These are phyloP conservation scores for Ceyx margarethae DNA, from an alignment of 2,113 vertebrate species.

Conservation along the genomic window DNA sequence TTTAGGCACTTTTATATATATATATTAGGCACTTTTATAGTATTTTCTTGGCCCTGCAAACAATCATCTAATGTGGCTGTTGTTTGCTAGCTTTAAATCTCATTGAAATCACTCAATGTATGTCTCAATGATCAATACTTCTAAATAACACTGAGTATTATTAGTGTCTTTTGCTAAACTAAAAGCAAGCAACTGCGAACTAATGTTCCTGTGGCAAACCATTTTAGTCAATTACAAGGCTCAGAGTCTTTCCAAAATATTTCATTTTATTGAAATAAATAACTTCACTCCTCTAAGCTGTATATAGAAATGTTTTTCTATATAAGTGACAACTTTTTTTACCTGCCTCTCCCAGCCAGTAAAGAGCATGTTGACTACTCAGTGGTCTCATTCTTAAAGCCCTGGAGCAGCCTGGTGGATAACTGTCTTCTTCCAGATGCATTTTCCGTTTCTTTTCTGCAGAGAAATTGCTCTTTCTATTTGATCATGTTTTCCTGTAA, in stretches of 20 bases:
- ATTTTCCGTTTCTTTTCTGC: not conserved
- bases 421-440: not conserved
- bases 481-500: not conserved
- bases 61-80: not conserved
- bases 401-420: not conserved
- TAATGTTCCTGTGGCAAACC: not conserved
- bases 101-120: not conserved
- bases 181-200: not conserved
- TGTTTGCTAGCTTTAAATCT: not conserved
- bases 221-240: not conserved
- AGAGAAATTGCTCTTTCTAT: not conserved
- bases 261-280: not conserved
- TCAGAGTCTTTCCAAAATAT: not conserved
- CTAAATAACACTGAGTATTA: not conserved
- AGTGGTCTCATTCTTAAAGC: not conserved
- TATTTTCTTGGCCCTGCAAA: not conserved
- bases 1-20: too few species aligned
- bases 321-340: not conserved
- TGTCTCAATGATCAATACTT: not conserved
- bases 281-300: not conserved
- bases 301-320: not conserved
- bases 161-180: not conserved
- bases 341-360: not conserved
- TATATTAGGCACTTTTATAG: too few species aligned
- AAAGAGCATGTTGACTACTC: not conserved